Percentiles rank a stretch among this genome's conserved stretches.
These are phyloP conservation scores for Hepsetus odoe DNA, from an alignment of 2,113 vertebrate genomes.

Conservation along the genomic window DNA sequence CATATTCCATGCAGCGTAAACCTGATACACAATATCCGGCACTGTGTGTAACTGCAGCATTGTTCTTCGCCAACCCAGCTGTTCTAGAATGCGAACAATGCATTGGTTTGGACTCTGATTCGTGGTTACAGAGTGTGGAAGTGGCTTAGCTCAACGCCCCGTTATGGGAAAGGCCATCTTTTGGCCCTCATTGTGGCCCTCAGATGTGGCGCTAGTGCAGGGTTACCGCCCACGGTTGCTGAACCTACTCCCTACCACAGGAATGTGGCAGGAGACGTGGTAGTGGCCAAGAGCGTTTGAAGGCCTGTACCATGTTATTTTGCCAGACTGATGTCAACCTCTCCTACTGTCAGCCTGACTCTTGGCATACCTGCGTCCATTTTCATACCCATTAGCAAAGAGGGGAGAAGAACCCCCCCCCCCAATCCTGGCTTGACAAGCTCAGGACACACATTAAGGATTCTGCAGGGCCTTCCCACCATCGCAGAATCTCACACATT, in stretches of 20 bases:
- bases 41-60: neutral
- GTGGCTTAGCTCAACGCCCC: conserved; percentile 21
- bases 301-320: neutral
- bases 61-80: conserved; percentile 24
- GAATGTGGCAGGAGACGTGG: conserved; percentile 41
- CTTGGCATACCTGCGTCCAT: conserved; percentile 17
- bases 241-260: conserved; percentile 3
- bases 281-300: conserved; percentile 34
- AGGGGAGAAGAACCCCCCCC: neutral
- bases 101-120: conserved; percentile 31
- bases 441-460: conserved; percentile 17
- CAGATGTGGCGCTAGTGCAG: conserved; percentile 22
- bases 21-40: neutral
- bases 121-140: conserved; percentile 1
- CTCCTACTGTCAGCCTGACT: conserved; percentile 6
- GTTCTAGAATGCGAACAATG: conserved; percentile 23
- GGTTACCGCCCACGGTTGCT: conserved; percentile 20
- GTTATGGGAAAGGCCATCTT: conserved; percentile 30
- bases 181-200: conserved; percentile 7
- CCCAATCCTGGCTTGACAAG: neutral
- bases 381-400: conserved; percentile 8
- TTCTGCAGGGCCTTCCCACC: neutral
- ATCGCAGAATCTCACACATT: conserved; percentile 19
- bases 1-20: neutral
- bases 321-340: neutral